These are phyloP conservation scores for Gambusia affinis DNA, from an alignment of 2,113 vertebrate species.

Conservation along the genomic window DNA sequence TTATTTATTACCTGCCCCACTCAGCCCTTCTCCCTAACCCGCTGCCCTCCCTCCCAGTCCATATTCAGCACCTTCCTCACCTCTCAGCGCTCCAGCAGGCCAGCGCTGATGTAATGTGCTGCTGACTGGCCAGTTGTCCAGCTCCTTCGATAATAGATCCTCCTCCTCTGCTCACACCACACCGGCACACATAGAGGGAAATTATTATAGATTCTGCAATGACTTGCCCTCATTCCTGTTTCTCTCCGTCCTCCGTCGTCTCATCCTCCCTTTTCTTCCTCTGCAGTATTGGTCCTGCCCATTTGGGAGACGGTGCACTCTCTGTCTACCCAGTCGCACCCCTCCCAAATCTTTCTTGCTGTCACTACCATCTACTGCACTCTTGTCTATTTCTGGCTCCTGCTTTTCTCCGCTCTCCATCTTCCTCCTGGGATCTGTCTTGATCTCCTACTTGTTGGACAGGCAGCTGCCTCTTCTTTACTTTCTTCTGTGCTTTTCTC, in stretches of 20 bases:
- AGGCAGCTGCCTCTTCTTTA: conserved; percentile 26
- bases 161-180: conserved; percentile 20
- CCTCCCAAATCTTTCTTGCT: not conserved
- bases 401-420: conserved; percentile 35
- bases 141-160: conserved; percentile 67
- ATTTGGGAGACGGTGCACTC: conserved; percentile 24
- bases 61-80: conserved; percentile 1
- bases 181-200: conserved; percentile 13
- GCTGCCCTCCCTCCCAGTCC: not conserved
- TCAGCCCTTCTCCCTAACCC: not conserved
- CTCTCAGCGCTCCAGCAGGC: conserved; percentile 39
- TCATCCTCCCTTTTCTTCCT: conserved; percentile 44
- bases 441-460: conserved; percentile 49
- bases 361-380: conserved; percentile 34
- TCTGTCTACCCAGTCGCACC: conserved; percentile 11
- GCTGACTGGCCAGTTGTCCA: conserved; percentile 52
- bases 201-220: conserved; percentile 25
- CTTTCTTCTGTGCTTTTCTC: conserved; percentile 18
- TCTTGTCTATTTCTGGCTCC: conserved; percentile 56
- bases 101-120: conserved; percentile 58
- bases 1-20: conserved; percentile 5
- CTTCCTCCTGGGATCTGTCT: conserved; percentile 33
- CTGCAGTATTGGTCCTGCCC: conserved; percentile 60
- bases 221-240: conserved; percentile 29
- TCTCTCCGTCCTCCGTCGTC: conserved; percentile 20